Percentiles rank a stretch among this genome's conserved stretches.
Conservation (phyloP, 2,888 invertebrate species). For the Hyalella azteca region DNA sequence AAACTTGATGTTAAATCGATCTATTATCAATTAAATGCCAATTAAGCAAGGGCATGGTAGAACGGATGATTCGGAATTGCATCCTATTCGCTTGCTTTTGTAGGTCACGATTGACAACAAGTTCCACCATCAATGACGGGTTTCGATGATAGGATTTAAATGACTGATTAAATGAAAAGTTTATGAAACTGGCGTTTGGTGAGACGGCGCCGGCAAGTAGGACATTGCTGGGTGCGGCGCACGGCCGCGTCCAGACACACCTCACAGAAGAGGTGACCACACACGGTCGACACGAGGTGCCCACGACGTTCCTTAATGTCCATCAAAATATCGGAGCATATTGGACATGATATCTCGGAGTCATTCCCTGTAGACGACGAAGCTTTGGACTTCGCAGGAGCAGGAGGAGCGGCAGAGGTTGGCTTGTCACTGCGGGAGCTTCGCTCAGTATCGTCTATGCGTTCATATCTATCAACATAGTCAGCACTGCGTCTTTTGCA, state of each 20-base stretch:
- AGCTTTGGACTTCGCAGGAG: neutral
- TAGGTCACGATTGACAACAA: too few relatives aligned
- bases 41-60: too few relatives aligned
- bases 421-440: neutral
- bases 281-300: slow-evolving; percentile 29
- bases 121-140: too few relatives aligned
- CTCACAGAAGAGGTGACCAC: slow-evolving; percentile 42
- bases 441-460: too few relatives aligned
- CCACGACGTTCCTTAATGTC: slow-evolving; percentile 33
- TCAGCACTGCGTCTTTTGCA: slow-evolving; percentile 14
- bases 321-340: slow-evolving; percentile 37
- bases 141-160: too few relatives aligned
- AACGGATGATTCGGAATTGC: too few relatives aligned
- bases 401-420: neutral
- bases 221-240: slow-evolving; percentile 33
- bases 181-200: slow-evolving; percentile 39
- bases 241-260: slow-evolving; percentile 29
- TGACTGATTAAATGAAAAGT: slow-evolving; percentile 33
- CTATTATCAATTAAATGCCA: too few relatives aligned
- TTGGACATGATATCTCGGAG: slow-evolving; percentile 35
- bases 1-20: too few relatives aligned
- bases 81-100: too few relatives aligned
- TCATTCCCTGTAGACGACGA: slow-evolving; percentile 15
- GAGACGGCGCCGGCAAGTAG: slow-evolving; percentile 22
- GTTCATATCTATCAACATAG: too few relatives aligned